Percentiles rank a stretch among this genome's conserved stretches.
phyloP scores from a whole-genome alignment of 92 coral and sea anemone genomes.

The Porites divaricata region DNA sequence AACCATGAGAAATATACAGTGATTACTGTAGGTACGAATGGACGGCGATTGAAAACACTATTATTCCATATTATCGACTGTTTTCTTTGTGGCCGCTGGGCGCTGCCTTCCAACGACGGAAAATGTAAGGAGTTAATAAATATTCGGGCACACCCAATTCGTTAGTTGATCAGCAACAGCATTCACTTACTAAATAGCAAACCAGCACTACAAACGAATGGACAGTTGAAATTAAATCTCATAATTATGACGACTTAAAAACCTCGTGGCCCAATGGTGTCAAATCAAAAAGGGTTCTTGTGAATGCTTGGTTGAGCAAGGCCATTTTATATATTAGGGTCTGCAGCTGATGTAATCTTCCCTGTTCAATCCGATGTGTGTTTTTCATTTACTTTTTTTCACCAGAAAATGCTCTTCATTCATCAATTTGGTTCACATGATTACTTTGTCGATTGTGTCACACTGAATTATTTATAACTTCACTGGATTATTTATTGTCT shows the following conservation, averaged over 20 bases:
- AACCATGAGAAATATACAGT: not conserved
- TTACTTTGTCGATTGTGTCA: constrained; percentile 23
- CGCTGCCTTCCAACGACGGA: constrained; percentile 33
- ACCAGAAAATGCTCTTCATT: constrained; percentile 24
- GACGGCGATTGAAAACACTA: not conserved
- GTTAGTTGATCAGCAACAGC: not conserved
- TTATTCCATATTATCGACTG: not conserved
- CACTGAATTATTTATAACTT: constrained; percentile 48
- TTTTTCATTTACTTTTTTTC: not conserved
- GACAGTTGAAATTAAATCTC: constrained; percentile 3
- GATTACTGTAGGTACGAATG: not conserved
- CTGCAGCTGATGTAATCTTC: not conserved
- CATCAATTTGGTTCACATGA: constrained; percentile 26
- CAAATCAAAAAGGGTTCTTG: not conserved
- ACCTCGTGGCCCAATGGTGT: not conserved
- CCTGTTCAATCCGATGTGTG: not conserved
- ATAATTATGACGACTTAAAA: constrained; percentile 13
- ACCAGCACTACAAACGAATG: not conserved
- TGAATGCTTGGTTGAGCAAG: not conserved
- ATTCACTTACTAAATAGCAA: constrained; percentile 14
- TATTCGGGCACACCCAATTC: constrained; percentile 25
- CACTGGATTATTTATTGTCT: constrained; percentile 18
- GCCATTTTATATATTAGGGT: not conserved
- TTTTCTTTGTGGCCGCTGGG: constrained; percentile 14
- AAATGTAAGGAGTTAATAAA: not conserved